Conservation (phyloP, 2,797 vertebrate species). For the Distichodus sexfasciatus region DNA sequence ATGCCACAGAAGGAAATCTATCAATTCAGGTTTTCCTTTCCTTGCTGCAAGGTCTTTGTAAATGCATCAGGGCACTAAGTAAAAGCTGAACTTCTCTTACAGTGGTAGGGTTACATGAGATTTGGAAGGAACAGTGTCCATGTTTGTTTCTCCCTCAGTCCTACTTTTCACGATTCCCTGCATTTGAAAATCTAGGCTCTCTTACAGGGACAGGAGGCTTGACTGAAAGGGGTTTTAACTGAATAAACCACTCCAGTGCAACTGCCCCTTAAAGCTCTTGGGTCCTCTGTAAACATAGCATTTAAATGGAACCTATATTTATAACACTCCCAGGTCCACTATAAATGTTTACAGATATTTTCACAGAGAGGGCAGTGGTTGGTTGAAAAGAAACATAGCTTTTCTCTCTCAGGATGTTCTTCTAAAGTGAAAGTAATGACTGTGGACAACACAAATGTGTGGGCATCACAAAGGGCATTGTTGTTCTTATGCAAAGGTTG, state of each 20-base stretch:
- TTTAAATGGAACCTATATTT: constrained; percentile 54
- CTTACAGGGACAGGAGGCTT: background rate
- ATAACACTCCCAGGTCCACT: constrained; percentile 46
- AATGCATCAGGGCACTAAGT: constrained; percentile 19
- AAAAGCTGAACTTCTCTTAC: constrained; percentile 13
- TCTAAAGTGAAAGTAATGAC: constrained; percentile 28
- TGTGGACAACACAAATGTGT: constrained; percentile 45
- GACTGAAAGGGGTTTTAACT: constrained; percentile 30
- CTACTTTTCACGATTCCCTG: constrained; percentile 13
- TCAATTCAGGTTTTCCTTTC: background rate
- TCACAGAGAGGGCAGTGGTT: constrained; percentile 36
- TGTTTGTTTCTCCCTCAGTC: constrained; percentile 26
- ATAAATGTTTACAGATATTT: constrained; percentile 58
- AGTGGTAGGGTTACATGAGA: constrained; percentile 30
- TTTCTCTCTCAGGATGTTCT: constrained; percentile 32
- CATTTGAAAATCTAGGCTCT: constrained; percentile 20
- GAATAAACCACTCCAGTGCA: constrained; percentile 42
- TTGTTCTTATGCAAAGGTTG: constrained; percentile 40
- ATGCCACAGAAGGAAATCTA: too few species aligned
- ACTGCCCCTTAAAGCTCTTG: constrained; percentile 50
- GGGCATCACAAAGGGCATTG: constrained; percentile 39
- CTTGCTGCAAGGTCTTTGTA: background rate
- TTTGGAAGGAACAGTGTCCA: background rate
- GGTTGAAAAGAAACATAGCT: constrained; percentile 22
- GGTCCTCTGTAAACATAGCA: constrained; percentile 59